Conservation (phyloP, 2,113 vertebrate species). For the Ciconia maguari region DNA sequence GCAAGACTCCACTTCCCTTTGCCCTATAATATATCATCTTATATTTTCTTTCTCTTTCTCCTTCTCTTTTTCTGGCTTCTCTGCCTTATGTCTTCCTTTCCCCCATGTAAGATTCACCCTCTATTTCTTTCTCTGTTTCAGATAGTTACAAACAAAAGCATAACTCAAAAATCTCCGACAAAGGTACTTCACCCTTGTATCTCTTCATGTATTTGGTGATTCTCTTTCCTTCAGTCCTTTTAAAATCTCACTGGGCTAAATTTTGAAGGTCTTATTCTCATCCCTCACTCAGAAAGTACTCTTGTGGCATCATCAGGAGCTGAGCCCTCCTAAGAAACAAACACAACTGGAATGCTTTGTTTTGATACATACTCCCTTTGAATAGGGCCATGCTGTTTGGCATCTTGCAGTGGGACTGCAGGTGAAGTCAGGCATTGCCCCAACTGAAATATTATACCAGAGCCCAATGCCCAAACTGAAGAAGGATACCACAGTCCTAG, state of each 20-base stretch:
- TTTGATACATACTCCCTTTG: not conserved
- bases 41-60: not conserved
- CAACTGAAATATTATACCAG: not conserved
- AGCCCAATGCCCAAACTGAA: not conserved
- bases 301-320: not conserved
- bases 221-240: slow-evolving; percentile 29
- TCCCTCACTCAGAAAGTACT: not conserved
- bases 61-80: slow-evolving; percentile 22
- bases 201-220: slow-evolving; percentile 54
- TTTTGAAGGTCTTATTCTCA: slow-evolving; percentile 13
- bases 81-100: slow-evolving; percentile 22
- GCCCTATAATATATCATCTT: slow-evolving; percentile 10
- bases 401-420: not conserved
- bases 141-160: slow-evolving; percentile 89
- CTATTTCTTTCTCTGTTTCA: slow-evolving; percentile 79
- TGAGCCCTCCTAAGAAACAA: not conserved
- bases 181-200: slow-evolving; percentile 77
- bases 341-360: not conserved
- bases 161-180: slow-evolving; percentile 82
- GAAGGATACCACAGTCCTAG: not conserved
- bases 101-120: slow-evolving; percentile 51
- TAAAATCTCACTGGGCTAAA: not conserved
- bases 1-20: slow-evolving; percentile 26
- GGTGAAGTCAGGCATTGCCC: not conserved
- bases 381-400: not conserved